A percentile compares a stretch with the other conserved stretches of the same genome.
Conservation (phyloP, 2,888 invertebrate genomes). For the Cataglyphis livida region DNA sequence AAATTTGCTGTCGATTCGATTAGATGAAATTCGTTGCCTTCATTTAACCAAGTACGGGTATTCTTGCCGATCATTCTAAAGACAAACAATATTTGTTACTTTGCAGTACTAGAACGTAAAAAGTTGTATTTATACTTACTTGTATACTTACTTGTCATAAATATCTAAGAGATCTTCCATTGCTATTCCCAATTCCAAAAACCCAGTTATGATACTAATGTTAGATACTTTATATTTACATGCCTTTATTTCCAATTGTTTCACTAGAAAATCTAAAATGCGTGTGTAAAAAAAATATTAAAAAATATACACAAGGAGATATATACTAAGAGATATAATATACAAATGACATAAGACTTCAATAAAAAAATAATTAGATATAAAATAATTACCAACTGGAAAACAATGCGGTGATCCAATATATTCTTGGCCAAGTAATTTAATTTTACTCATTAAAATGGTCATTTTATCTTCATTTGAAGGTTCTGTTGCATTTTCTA, state of each 20-base stretch:
- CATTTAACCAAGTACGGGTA: slow-evolving; percentile 94
- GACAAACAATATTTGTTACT: not conserved
- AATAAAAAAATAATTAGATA: slow-evolving; percentile 10
- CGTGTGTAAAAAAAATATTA: slow-evolving; percentile 9
- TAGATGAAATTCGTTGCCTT: slow-evolving; percentile 94
- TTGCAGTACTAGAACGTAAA: not conserved
- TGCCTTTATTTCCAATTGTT: slow-evolving; percentile 92
- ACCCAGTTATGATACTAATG: slow-evolving; percentile 91
- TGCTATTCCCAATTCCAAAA: slow-evolving; percentile 92
- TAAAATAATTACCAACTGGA: slow-evolving; percentile 90
- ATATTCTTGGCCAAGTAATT: slow-evolving; percentile 92
- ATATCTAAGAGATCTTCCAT: slow-evolving; percentile 92
- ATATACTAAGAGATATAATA: too few relatives aligned
- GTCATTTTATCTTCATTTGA: slow-evolving; percentile 88
- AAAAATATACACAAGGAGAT: not conserved
- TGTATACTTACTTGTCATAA: slow-evolving; percentile 90
- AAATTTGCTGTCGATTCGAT: slow-evolving; percentile 92
- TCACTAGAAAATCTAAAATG: slow-evolving; percentile 90
- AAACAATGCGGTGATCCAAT: slow-evolving; percentile 94
- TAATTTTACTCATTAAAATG: slow-evolving; percentile 92
- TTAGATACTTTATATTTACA: slow-evolving; percentile 91
- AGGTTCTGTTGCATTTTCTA: slow-evolving; percentile 86
- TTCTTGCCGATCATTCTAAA: slow-evolving; percentile 91
- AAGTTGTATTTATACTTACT: not conserved
- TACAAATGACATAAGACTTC: not conserved